Evolutionary conservation across 2,888 invertebrate species (phyloP).

Genomic region (Drosophila demipolita): DNA sequence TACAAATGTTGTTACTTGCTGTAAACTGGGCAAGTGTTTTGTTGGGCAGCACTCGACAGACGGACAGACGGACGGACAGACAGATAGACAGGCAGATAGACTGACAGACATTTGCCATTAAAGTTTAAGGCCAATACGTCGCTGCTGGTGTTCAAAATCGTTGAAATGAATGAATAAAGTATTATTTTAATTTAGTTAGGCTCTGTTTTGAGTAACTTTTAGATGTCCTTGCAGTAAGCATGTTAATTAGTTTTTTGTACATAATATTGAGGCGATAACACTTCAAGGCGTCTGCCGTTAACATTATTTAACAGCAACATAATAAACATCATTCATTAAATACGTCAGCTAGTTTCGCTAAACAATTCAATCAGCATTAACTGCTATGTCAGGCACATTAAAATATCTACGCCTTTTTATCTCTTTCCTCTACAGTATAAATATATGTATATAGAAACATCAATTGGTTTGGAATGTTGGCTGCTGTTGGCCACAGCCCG

Average conservation of each 20-base stretch:
- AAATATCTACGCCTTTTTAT: constrained; percentile 10
- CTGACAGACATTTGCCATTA: constrained; percentile 11
- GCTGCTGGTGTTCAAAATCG: constrained; percentile 1
- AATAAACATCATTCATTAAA: constrained; percentile 5
- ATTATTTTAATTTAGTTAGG: background rate
- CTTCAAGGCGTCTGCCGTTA: background rate
- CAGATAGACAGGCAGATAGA: background rate
- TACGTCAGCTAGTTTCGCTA: constrained; percentile 1
- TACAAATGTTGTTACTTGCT: constrained; percentile 22
- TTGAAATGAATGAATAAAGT: constrained; percentile 1
- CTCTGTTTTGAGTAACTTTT: background rate
- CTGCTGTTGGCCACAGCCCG: background rate
- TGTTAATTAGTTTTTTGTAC: background rate
- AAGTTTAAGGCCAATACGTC: constrained; percentile 4
- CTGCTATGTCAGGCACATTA: constrained; percentile 10
- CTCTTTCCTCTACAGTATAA: background rate
- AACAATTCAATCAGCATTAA: constrained; percentile 15
- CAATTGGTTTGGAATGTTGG: constrained; percentile 11
- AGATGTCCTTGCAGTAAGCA: background rate
- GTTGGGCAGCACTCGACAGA: constrained; percentile 5
- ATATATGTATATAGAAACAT: constrained; percentile 9
- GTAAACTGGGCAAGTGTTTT: constrained; percentile 28
- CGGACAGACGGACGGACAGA: background rate
- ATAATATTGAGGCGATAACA: background rate
- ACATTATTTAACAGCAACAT: constrained; percentile 1